phyloP scores from a whole-genome alignment of 2,113 vertebrate species.

The Ammodytes dubius region DNA sequence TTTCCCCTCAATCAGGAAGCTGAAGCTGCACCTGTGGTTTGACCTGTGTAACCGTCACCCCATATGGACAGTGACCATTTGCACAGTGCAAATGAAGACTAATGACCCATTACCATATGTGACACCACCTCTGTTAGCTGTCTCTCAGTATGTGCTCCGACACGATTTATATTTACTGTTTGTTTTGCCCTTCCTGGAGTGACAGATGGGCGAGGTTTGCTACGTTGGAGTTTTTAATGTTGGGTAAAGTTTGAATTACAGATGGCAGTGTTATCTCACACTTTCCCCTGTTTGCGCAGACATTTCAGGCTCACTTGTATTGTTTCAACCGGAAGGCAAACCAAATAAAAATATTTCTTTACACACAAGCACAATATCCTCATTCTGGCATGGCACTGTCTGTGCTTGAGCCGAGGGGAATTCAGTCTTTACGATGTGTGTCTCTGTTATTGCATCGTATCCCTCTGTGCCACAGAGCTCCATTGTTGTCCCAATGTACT shows the following conservation, averaged over 20 bases:
- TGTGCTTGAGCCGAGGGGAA: not conserved
- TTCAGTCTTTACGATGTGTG: not conserved
- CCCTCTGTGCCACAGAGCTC: not conserved
- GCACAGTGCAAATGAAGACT: conserved; percentile 47
- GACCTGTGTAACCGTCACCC: conserved; percentile 68
- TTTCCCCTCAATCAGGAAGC: conserved; percentile 55
- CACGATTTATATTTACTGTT: conserved; percentile 50
- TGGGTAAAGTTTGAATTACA: conserved; percentile 56
- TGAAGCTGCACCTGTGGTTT: conserved; percentile 73
- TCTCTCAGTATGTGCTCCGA: conserved; percentile 28
- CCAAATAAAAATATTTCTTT: not conserved
- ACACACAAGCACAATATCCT: not conserved
- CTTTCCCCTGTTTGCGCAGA: conserved; percentile 20
- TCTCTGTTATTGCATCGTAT: not conserved
- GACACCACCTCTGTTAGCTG: conserved; percentile 21
- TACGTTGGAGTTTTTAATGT: conserved; percentile 23
- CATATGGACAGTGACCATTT: conserved; percentile 50
- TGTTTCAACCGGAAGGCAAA: not conserved
- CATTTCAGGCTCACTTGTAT: not conserved
- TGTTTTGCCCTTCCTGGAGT: conserved; percentile 35
- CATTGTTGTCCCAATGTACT: not conserved
- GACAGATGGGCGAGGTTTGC: conserved; percentile 55
- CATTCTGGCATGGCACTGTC: not conserved
- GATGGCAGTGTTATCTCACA: conserved; percentile 48
- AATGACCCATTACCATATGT: conserved; percentile 37